Evolutionary conservation across 2,797 vertebrate species (phyloP).

Genomic region (Champsocephalus gunnari): DNA sequence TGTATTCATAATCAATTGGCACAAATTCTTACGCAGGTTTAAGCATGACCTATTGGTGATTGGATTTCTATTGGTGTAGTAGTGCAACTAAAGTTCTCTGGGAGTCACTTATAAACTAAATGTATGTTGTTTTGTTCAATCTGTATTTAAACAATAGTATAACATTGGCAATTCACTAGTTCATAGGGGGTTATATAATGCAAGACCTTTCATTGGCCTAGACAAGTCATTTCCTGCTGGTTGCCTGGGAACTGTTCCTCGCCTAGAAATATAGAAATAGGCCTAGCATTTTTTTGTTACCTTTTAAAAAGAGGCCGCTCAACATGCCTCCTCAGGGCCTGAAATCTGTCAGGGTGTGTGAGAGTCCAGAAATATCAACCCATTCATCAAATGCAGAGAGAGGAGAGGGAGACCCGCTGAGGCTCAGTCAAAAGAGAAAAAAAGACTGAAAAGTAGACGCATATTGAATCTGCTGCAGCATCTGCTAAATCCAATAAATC

Average conservation of each 20-base stretch:
- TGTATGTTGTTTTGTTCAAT: too few species aligned
- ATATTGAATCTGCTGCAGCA: slow-evolving; percentile 35
- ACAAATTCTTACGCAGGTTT: not conserved
- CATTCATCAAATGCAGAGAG: slow-evolving; percentile 43
- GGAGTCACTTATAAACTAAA: too few species aligned
- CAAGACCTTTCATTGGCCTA: too few species aligned
- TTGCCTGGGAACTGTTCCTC: too few species aligned
- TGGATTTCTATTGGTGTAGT: too few species aligned
- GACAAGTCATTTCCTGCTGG: too few species aligned
- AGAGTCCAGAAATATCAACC: slow-evolving; percentile 28
- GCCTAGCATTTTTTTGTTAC: too few species aligned
- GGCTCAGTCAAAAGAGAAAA: slow-evolving; percentile 6
- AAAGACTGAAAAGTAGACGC: slow-evolving; percentile 11
- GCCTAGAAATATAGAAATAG: too few species aligned
- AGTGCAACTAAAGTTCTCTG: too few species aligned
- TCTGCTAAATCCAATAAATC: slow-evolving; percentile 21
- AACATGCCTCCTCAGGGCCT: not conserved
- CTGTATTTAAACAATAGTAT: too few species aligned
- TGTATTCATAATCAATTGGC: slow-evolving; percentile 1
- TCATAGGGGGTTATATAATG: too few species aligned
- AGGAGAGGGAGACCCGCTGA: slow-evolving; percentile 12
- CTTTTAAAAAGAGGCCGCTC: not conserved
- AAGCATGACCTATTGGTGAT: not conserved
- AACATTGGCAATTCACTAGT: too few species aligned
- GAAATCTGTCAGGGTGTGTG: slow-evolving; percentile 33